phyloP scores from a whole-genome alignment of 2,113 vertebrate genomes.

The Rhabdomys dilectus region DNA sequence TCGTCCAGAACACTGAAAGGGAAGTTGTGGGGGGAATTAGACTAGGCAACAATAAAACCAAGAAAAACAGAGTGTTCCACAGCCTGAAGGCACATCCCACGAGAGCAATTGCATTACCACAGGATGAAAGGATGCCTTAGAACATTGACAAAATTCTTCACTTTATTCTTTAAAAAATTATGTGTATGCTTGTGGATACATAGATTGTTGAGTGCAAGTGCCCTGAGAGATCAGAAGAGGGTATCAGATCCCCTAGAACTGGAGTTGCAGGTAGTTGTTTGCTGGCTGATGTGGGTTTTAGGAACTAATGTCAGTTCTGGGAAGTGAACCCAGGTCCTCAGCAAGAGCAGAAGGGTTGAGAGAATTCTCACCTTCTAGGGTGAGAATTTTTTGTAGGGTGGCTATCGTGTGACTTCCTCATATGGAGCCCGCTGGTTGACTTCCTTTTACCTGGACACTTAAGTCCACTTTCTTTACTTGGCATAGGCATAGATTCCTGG shows the following conservation, averaged over 20 bases:
- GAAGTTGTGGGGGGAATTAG: neutral
- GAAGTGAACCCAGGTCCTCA: neutral
- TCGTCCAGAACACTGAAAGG: neutral
- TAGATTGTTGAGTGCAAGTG: neutral
- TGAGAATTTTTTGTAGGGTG: neutral
- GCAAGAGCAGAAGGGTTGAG: too few relatives aligned
- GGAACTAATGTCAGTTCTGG: neutral
- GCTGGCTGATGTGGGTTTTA: neutral
- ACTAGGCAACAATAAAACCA: neutral
- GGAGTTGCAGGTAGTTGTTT: neutral
- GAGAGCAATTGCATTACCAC: too few relatives aligned
- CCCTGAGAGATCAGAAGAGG: neutral
- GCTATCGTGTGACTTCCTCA: accelerated
- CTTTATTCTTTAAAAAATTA: neutral
- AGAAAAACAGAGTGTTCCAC: neutral
- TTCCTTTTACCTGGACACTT: neutral
- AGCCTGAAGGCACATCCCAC: neutral
- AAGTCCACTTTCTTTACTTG: neutral
- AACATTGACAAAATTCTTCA: neutral
- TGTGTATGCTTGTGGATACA: neutral
- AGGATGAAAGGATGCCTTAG: neutral
- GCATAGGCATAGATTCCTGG: neutral
- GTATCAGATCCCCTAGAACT: neutral
- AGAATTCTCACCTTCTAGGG: too few relatives aligned
- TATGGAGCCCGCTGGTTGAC: neutral